Percentiles rank a stretch among this genome's conserved stretches.
These are phyloP conservation scores for Glyphotaelius pellucidus DNA, from an alignment of 2,888 invertebrate species.

Conservation along the genomic window DNA sequence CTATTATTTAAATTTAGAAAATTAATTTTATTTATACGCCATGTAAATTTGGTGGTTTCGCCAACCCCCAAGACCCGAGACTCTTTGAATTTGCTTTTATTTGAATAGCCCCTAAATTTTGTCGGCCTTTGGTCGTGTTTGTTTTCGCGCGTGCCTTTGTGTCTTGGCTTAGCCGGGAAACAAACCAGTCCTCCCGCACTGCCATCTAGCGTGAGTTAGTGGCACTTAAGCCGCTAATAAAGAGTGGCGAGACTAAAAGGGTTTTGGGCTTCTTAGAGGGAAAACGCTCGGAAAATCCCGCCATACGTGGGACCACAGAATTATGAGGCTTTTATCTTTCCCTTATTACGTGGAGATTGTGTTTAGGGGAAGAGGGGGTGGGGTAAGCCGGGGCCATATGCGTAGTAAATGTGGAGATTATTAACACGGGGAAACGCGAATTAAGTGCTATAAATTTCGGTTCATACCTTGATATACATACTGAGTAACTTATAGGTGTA, in stretches of 20 bases:
- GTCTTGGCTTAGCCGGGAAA: conserved; percentile 62
- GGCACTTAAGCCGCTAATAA: conserved; percentile 65
- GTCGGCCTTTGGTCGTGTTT: conserved; percentile 29
- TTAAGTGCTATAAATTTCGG: conserved; percentile 45
- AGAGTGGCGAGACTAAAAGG: conserved; percentile 65
- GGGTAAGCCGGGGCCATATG: conserved; percentile 43
- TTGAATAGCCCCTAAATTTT: conserved; percentile 17
- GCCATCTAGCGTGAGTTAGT: conserved; percentile 65
- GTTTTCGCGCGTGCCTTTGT: conserved; percentile 46
- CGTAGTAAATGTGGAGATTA: conserved; percentile 52
- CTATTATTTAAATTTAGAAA: background rate
- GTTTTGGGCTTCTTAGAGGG: conserved; percentile 58
- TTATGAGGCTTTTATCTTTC: conserved; percentile 65
- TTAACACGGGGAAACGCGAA: conserved; percentile 47
- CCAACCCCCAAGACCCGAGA: conserved; percentile 12
- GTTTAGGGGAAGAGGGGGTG: conserved; percentile 39
- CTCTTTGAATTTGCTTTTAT: conserved; percentile 37
- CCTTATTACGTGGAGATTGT: conserved; percentile 63
- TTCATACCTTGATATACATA: conserved; percentile 30
- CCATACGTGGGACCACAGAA: conserved; percentile 60
- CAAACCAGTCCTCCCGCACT: conserved; percentile 61
- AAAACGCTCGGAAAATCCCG: conserved; percentile 60
- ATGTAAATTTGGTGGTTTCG: background rate
- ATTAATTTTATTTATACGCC: background rate
- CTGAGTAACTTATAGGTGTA: background rate